phyloP scores from a whole-genome alignment of 2,888 invertebrate species.

The Siphonodentalium dalli region DNA sequence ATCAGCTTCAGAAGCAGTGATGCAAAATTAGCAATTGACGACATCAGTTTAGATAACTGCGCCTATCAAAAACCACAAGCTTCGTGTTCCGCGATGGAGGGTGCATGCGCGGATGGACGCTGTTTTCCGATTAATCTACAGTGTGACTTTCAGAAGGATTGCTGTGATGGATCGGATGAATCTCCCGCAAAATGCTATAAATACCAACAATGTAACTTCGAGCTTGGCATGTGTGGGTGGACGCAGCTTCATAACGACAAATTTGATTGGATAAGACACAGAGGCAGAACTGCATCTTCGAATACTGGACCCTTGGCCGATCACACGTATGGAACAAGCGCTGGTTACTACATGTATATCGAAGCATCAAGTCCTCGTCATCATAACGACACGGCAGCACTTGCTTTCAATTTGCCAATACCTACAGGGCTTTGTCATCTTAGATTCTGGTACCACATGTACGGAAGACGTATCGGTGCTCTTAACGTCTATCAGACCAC shows the following conservation, averaged over 20 bases:
- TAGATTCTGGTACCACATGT: slow-evolving; percentile 60
- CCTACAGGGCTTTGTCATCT: slow-evolving; percentile 40
- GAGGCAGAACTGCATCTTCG: slow-evolving; percentile 33
- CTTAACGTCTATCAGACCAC: slow-evolving; percentile 40
- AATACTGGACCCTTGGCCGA: slow-evolving; percentile 48
- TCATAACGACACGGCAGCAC: slow-evolving; percentile 35
- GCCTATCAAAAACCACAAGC: slow-evolving; percentile 38
- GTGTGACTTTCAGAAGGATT: slow-evolving; percentile 48
- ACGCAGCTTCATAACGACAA: slow-evolving; percentile 36
- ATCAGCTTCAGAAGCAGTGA: slow-evolving; percentile 23
- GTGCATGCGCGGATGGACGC: slow-evolving; percentile 40
- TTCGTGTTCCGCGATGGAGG: slow-evolving; percentile 34
- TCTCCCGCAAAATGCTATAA: slow-evolving; percentile 29
- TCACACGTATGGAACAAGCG: slow-evolving; percentile 42
- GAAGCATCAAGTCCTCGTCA: slow-evolving; percentile 38
- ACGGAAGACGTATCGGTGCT: slow-evolving; percentile 41
- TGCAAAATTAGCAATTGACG: slow-evolving; percentile 47
- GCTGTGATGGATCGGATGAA: slow-evolving; percentile 49
- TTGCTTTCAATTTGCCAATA: slow-evolving; percentile 35
- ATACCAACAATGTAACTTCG: slow-evolving; percentile 54
- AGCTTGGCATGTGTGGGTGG: slow-evolving; percentile 54
- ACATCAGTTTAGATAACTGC: slow-evolving; percentile 49
- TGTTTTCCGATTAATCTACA: slow-evolving; percentile 40
- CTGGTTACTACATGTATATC: slow-evolving; percentile 48
- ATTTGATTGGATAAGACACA: slow-evolving; percentile 49